Conservation (phyloP, 1,140 invertebrate genomes). For the Myzus persicae region DNA sequence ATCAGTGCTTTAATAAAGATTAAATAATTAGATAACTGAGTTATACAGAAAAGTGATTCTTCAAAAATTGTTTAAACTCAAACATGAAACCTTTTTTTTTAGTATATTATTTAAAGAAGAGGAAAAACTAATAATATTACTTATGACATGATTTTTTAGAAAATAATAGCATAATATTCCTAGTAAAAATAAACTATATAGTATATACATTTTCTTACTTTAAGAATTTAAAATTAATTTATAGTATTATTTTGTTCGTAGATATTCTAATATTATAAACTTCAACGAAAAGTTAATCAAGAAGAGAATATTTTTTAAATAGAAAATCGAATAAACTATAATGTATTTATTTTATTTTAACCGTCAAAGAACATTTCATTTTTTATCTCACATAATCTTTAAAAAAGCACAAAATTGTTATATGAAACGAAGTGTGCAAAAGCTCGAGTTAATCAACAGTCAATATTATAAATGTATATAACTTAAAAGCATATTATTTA, state of each 20-base stretch:
- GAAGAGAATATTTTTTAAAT: background rate
- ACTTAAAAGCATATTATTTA: too few species aligned
- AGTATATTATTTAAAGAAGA: background rate
- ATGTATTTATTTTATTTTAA: background rate
- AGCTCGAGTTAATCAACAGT: background rate
- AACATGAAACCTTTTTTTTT: background rate
- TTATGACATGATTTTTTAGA: background rate
- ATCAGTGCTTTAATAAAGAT: background rate
- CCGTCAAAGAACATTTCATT: background rate
- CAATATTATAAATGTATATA: too few species aligned
- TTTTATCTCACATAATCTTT: background rate
- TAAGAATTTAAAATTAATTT: background rate
- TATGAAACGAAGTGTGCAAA: background rate
- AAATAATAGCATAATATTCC: background rate
- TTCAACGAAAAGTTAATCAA: background rate
- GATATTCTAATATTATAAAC: background rate
- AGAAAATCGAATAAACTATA: background rate
- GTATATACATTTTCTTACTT: background rate
- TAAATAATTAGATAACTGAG: background rate
- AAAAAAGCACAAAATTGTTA: background rate
- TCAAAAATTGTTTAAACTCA: background rate
- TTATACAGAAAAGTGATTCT: background rate
- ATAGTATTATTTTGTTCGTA: background rate
- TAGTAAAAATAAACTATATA: background rate
- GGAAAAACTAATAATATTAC: background rate